Base-by-base conservation (phyloP, 2,888 invertebrate genomes). In the Epistrophe grossulariae region DNA sequence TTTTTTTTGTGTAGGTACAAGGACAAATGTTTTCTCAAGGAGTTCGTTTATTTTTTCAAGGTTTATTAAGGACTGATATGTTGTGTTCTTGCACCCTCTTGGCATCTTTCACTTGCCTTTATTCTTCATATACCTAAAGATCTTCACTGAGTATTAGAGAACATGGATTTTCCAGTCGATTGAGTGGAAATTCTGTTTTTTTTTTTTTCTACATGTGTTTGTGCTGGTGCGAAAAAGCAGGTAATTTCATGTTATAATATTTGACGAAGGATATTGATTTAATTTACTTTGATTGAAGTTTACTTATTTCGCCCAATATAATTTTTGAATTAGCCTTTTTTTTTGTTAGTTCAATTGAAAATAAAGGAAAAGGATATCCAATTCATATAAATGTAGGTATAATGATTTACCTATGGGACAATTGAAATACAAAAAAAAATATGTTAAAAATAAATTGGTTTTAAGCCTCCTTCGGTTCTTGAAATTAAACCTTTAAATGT, bases 211-310 rank as follows among this genome's bases (percentile, higher is more conserved):
- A 55, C 55, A 35, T 38, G 19, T 60, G 59, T 19, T 38, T 60
- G 19, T 48, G 7, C 19, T 31, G 68, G 50, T 64, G 70, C 31
- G 70, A 45, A 84, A 79, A 62, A 62, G 15, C 48, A 48, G n/a
- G 74, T 80, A 84, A 76, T 74, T 84, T 79, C 38, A 74, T 84
- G 71, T 76, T 55, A 59, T 68, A 74, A 80, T 84, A 80, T 84
- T 84, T 84, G 84, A 64, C 55, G 68, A 84, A 71, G 84, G 84
- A 84, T 84, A 76, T 84, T 84, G 84, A 84, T 84, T 84, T 84
- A 74, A 84, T 84, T 84, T 80, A 24, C 50, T 68, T 50, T 68
- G 50, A 68, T 68, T 68, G 50, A 38, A 68, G 68, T 68, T 68
- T 50, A 68, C 38, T 68, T 68, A 19, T 52, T 38, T 68, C 5